Base-by-base conservation (phyloP, 92 coral and sea anemone genomes). In the Porites evermanni region DNA sequence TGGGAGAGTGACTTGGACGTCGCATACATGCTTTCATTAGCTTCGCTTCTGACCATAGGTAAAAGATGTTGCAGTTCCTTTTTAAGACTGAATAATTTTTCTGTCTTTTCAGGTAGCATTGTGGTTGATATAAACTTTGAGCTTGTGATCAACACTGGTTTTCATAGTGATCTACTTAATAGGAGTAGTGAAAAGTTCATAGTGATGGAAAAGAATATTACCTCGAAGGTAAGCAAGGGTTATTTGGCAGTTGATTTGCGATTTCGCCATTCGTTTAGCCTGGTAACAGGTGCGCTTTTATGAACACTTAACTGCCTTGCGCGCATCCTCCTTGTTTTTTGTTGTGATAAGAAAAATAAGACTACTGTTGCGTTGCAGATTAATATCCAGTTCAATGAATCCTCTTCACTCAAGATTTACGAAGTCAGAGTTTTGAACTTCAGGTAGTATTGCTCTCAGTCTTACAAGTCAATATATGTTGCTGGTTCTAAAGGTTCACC, bases 331-430 rank as follows among this genome's bases (percentile, higher is more conserved):
- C 7, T 18, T 29, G 47, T 17, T 1, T 6, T 17, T 17, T 29
- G 6, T 4, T 38, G 3, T 38, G 47, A 38, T 4, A 38, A 38
- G 2, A 38, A 0, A 2, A 38, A 38, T 38, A 38, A 38, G 47
- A 0, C 7, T 38, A 38, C 60, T 54, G 12, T 75, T 56, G 6
- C 53, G 18, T 76, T 59, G 12, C 7, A 76, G 80, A 56, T 76
- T 14, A 76, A 56, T 9, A 66, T 3, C 14, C 65, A 59, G 0
- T 59, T 76, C 23, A 76, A 76, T 14, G 38, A 76, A 58, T 76
- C 80, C 24, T 58, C 80, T 5, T 13, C 24, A 21, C 17, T 76
- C 67, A 76, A 76, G 67, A 29, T 76, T 56, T 76, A 76, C 16
- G 80, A 58, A 7, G 80, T 76, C 68, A 32, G 50, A 13, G 44